Base-by-base conservation (phyloP, 1,140 invertebrate genomes). In the Heliothis subflexa region DNA sequence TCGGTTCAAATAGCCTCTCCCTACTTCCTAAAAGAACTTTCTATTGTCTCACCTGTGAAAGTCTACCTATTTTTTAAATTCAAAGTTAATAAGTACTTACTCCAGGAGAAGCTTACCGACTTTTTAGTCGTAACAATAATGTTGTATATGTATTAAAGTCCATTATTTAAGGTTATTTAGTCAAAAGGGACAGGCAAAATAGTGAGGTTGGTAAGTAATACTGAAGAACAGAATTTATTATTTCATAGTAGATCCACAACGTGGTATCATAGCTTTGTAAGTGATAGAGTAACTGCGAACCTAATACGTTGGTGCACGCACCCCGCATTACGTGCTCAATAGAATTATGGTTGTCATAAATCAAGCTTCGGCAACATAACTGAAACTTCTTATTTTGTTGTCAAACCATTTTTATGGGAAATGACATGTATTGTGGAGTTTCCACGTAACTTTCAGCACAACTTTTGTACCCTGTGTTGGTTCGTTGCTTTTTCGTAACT, bases 251-350 rank as follows among this genome's bases (percentile, higher is more conserved):
- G 61, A 40, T 1, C 18, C 10, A 16, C 33, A 64, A 45, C 33
- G 5, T 47, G 12, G 61, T 64, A 64, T 16, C 7, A 45, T 40
- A 18, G 40, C 33, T 33, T n/a, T 62, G 28, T 62, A 16, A 18
- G 33, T 47, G 33, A 47, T 33, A 47, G n/a, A 64, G n/a, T 18
- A 47, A 47, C 61, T 47, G 16, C 61, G 33, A 12, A 16, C 33
- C n/a, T 64, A 64, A 33, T 11, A 47, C 40, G 64, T 68, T 12
- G 50, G 12, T 62, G 57, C 47, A 16, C 45, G 49, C n/a, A 62
- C 68, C 55, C 55, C 47, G 64, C 66, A 78, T 78, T 78, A 78
- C 18, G 54, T 33, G 54, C 55, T 52, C 66, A 78, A 72, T 72
- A 72, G 68, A 52, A 78, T 72, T 52, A 47, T 61, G 45, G 13